phyloP scores from a whole-genome alignment of 2,797 vertebrate genomes.

The Aphelocoma californica region DNA sequence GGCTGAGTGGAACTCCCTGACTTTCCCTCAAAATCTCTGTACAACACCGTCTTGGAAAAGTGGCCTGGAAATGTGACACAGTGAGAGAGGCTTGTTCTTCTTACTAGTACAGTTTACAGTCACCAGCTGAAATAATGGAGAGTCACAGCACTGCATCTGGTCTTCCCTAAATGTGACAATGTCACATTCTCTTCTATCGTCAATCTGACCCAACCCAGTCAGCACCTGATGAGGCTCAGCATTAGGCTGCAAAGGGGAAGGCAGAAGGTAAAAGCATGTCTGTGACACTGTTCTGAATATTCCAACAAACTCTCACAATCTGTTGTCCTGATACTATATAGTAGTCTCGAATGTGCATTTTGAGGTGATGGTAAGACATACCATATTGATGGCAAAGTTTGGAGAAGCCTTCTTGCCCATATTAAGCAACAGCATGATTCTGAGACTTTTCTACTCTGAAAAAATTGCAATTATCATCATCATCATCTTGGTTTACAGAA shows the following conservation, averaged over 20 bases:
- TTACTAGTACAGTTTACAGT: background rate
- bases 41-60: background rate
- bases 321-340: background rate
- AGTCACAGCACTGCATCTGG: background rate
- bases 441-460: background rate
- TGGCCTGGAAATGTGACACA: background rate
- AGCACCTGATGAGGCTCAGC: background rate
- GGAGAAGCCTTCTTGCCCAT: background rate
- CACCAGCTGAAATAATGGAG: background rate
- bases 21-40: background rate
- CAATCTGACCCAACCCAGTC: background rate
- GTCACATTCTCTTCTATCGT: background rate
- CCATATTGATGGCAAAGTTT: background rate
- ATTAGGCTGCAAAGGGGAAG: background rate
- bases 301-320: background rate
- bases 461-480: background rate
- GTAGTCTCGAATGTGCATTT: accelerated
- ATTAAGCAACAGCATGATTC: background rate
- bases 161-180: background rate
- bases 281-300: background rate
- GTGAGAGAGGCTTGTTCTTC: background rate
- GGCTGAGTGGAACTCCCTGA: background rate
- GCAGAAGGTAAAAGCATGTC: background rate
- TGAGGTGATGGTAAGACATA: background rate
- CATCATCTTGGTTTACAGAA: background rate